phyloP scores from a whole-genome alignment of 2,888 invertebrate species.

The Hemicrepidius hirtus region DNA sequence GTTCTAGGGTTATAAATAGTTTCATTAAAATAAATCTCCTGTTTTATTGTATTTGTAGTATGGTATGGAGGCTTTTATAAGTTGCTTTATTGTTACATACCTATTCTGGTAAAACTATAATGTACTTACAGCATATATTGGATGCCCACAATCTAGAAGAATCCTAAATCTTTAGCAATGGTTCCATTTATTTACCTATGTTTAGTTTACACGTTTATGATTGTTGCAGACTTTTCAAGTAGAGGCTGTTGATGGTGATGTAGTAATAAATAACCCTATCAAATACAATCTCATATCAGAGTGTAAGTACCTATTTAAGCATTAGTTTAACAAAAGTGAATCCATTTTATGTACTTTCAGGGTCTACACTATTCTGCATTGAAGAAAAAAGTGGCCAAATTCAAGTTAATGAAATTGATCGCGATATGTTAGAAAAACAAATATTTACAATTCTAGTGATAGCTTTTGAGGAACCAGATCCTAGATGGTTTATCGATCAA shows the following conservation, averaged over 20 bases:
- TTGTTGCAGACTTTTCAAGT: conserved; percentile 28
- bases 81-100: too few relatives aligned
- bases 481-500: conserved; percentile 53
- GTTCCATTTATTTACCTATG: too few relatives aligned
- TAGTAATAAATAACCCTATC: conserved; percentile 75
- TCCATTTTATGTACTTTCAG: conserved; percentile 7
- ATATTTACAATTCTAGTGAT: conserved; percentile 63
- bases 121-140: too few relatives aligned
- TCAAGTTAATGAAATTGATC: conserved; percentile 66
- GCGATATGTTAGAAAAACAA: conserved; percentile 65
- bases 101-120: too few relatives aligned
- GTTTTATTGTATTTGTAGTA: too few relatives aligned
- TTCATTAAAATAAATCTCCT: too few relatives aligned
- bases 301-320: conserved; percentile 14
- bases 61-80: too few relatives aligned
- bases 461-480: conserved; percentile 66
- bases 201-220: too few relatives aligned
- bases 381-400: conserved; percentile 62
- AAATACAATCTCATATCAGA: conserved; percentile 72
- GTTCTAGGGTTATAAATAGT: too few relatives aligned
- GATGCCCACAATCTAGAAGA: too few relatives aligned
- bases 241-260: conserved; percentile 78
- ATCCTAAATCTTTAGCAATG: too few relatives aligned
- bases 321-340: neutral
- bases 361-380: conserved; percentile 54